phyloP scores from a whole-genome alignment of 2,888 invertebrate genomes.

The Brachypterus glaber region DNA sequence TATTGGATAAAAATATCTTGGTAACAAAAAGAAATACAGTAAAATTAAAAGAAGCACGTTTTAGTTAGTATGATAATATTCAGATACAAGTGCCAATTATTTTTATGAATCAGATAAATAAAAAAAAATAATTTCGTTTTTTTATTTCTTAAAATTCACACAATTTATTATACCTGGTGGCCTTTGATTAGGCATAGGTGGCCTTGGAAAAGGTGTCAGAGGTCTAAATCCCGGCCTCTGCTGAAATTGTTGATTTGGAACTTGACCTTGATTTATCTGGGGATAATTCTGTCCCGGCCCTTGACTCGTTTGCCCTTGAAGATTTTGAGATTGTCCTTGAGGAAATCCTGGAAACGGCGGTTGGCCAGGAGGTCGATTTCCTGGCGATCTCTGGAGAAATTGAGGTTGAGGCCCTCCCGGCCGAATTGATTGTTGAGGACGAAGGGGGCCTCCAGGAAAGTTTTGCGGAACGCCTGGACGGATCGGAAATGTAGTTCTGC shows the following conservation, averaged over 20 bases:
- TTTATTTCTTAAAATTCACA: too few species aligned
- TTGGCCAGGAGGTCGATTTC: slow-evolving; percentile 25
- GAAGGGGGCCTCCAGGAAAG: slow-evolving; percentile 28
- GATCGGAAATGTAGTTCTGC: slow-evolving; percentile 35
- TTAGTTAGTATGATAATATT: too few species aligned
- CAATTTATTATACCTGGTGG: too few species aligned
- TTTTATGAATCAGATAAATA: too few species aligned
- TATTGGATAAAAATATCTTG: too few species aligned
- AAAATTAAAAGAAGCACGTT: too few species aligned
- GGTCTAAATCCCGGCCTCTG: slow-evolving; percentile 34
- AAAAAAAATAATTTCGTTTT: too few species aligned
- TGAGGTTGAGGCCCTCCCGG: slow-evolving; percentile 22
- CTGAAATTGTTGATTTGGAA: neutral
- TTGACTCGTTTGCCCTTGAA: too few species aligned
- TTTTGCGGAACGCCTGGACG: slow-evolving; percentile 31
- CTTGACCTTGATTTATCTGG: slow-evolving; percentile 16
- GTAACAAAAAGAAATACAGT: too few species aligned
- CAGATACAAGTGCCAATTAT: too few species aligned
- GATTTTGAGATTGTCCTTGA: slow-evolving; percentile 17
- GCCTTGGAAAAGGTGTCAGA: slow-evolving; percentile 45
- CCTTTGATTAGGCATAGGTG: slow-evolving; percentile 32
- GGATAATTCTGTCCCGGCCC: slow-evolving; percentile 19
- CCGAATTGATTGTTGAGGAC: slow-evolving; percentile 31
- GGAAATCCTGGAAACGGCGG: slow-evolving; percentile 19
- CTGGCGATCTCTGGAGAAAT: slow-evolving; percentile 4